These are phyloP conservation scores for Odontamblyopus lacepedii DNA, from an alignment of 2,797 vertebrate species.

Conservation along the genomic window DNA sequence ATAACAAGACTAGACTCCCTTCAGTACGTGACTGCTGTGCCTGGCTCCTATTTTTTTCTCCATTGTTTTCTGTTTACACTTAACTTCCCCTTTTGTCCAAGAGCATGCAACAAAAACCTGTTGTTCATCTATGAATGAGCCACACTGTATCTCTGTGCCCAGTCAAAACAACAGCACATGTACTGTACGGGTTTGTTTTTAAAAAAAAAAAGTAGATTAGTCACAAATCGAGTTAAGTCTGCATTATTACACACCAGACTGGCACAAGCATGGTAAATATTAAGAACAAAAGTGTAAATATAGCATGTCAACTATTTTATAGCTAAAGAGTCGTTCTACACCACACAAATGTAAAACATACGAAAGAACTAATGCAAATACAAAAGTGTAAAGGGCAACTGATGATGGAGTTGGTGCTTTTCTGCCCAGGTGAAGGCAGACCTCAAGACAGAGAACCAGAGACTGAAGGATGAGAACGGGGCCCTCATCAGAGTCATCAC, in stretches of 20 bases:
- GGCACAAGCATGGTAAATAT: neutral
- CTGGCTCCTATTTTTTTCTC: slow-evolving; percentile 52
- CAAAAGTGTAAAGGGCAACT: neutral
- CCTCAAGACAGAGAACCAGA: slow-evolving; percentile 91
- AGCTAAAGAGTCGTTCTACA: neutral
- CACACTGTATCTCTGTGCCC: slow-evolving; percentile 26
- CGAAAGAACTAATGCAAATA: neutral
- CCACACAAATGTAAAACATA: neutral
- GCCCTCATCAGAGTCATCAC: slow-evolving; percentile 95
- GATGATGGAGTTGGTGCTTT: neutral
- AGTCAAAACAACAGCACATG: slow-evolving; percentile 6
- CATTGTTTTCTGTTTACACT: slow-evolving; percentile 53
- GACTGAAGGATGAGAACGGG: slow-evolving; percentile 94
- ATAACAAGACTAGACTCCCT: slow-evolving; percentile 28
- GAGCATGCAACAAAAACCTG: slow-evolving; percentile 55
- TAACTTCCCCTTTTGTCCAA: slow-evolving; percentile 35
- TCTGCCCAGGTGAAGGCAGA: slow-evolving; percentile 84
- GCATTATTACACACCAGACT: neutral
- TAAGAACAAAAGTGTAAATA: neutral
- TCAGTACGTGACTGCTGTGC: slow-evolving; percentile 28
- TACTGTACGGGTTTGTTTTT: neutral
- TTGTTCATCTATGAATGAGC: slow-evolving; percentile 55
- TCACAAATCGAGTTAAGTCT: neutral
- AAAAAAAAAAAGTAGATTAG: neutral
- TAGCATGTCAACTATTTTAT: neutral